These are phyloP conservation scores for Pseudochaenichthys georgianus DNA, from an alignment of 2,797 vertebrate species.

Conservation along the genomic window DNA sequence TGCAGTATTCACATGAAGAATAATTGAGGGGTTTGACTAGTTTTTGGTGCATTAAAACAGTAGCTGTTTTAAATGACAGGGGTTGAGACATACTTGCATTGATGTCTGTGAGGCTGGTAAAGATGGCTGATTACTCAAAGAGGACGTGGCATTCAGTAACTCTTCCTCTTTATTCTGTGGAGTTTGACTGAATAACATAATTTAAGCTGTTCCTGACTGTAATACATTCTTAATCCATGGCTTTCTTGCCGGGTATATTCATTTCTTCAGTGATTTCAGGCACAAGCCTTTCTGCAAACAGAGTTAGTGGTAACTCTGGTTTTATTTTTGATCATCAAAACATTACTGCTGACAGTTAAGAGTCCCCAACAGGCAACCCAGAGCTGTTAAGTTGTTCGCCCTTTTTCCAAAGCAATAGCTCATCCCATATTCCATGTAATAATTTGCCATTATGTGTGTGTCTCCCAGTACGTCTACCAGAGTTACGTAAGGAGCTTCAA, in stretches of 20 bases:
- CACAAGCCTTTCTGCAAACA: slow-evolving; percentile 69
- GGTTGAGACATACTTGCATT: slow-evolving; percentile 81
- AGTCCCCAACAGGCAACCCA: slow-evolving; percentile 48
- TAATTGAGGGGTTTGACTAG: slow-evolving; percentile 85
- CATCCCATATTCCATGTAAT: slow-evolving; percentile 74
- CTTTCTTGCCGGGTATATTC: slow-evolving; percentile 52
- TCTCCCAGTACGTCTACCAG: slow-evolving; percentile 68
- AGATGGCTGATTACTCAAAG: slow-evolving; percentile 81
- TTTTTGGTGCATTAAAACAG: slow-evolving; percentile 84
- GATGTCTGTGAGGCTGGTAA: slow-evolving; percentile 81
- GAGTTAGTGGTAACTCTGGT: slow-evolving; percentile 43
- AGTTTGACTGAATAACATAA: slow-evolving; percentile 66
- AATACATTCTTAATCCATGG: slow-evolving; percentile 67
- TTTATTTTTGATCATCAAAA: slow-evolving; percentile 69
- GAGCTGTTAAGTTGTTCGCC: slow-evolving; percentile 60
- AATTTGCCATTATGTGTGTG: slow-evolving; percentile 64
- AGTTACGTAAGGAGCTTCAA: slow-evolving; percentile 70
- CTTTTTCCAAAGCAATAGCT: slow-evolving; percentile 73
- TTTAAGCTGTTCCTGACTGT: slow-evolving; percentile 70
- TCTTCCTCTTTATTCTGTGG: slow-evolving; percentile 65
- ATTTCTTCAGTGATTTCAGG: slow-evolving; percentile 62
- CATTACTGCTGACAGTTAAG: slow-evolving; percentile 59
- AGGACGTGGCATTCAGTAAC: slow-evolving; percentile 81
- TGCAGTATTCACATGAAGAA: slow-evolving; percentile 77
- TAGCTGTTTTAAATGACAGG: slow-evolving; percentile 84